Conservation (phyloP, 2,797 vertebrate genomes). For the Lagodon rhomboides region DNA sequence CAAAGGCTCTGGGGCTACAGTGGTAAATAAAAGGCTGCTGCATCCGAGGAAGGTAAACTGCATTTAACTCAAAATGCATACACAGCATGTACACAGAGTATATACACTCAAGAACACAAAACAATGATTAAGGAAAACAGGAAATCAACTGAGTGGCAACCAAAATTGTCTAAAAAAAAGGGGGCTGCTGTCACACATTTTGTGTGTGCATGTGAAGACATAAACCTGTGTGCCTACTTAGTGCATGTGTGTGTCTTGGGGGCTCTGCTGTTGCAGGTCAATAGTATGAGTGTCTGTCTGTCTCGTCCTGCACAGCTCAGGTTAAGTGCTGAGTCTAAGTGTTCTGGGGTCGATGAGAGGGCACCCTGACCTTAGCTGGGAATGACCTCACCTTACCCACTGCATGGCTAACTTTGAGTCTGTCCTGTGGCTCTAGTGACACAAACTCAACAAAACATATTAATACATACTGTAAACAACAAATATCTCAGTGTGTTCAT, state of each 20-base stretch:
- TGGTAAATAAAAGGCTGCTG: constrained; percentile 51
- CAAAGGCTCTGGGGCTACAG: constrained; percentile 16
- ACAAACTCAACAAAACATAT: neutral
- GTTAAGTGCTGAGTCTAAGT: constrained; percentile 75
- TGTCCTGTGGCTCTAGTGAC: neutral
- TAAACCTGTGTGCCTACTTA: constrained; percentile 19
- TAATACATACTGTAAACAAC: neutral
- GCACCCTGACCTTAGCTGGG: constrained; percentile 64
- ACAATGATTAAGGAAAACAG: constrained; percentile 52
- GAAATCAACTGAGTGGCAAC: neutral
- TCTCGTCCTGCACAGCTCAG: constrained; percentile 69
- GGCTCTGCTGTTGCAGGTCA: constrained; percentile 79
- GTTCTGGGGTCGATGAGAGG: constrained; percentile 76
- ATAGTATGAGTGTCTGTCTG: constrained; percentile 78
- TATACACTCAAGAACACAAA: constrained; percentile 29
- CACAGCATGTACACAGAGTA: neutral
- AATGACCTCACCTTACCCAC: constrained; percentile 59
- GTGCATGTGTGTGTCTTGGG: constrained; percentile 58
- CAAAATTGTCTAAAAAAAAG: constrained; percentile 25
- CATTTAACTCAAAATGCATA: constrained; percentile 46
- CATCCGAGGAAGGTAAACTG: constrained; percentile 46
- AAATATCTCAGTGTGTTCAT: neutral
- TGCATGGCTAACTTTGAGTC: constrained; percentile 37
- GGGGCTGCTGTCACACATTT: neutral
- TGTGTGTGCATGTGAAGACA: constrained; percentile 22